These are phyloP conservation scores for Abrostola triplasia DNA, from an alignment of 2,888 invertebrate genomes.

Conservation along the genomic window DNA sequence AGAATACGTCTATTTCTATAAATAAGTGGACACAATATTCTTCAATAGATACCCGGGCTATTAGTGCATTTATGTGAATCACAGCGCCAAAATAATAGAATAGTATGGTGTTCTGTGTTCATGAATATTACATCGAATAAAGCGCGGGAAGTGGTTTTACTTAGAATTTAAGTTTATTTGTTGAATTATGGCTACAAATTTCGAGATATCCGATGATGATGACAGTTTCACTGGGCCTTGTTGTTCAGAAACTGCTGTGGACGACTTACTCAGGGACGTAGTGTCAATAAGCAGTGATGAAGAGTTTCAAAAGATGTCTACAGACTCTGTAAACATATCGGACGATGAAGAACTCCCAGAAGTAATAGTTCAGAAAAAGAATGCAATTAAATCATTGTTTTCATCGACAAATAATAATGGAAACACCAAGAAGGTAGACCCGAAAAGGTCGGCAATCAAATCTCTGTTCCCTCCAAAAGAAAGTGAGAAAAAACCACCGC, in stretches of 20 bases:
- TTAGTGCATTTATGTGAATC: background rate
- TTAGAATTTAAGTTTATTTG: background rate
- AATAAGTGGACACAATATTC: too few relatives aligned
- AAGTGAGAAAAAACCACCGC: constrained; percentile 6
- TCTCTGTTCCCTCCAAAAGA: constrained; percentile 30
- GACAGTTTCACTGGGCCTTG: constrained; percentile 61
- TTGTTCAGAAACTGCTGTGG: constrained; percentile 13
- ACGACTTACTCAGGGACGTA: background rate
- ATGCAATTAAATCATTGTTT: constrained; percentile 46
- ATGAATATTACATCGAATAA: constrained; percentile 1
- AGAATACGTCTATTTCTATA: too few relatives aligned
- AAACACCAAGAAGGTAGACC: constrained; percentile 7
- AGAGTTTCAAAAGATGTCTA: constrained; percentile 22
- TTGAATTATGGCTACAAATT: constrained; percentile 22
- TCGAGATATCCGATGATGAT: constrained; percentile 73
- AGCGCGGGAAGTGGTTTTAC: constrained; percentile 37
- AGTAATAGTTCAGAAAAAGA: constrained; percentile 28
- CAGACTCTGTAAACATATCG: constrained; percentile 16
- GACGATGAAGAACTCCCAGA: constrained; percentile 41
- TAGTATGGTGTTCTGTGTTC: background rate
- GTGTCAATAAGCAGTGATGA: constrained; percentile 39
- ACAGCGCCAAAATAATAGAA: background rate
- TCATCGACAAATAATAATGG: constrained; percentile 20
- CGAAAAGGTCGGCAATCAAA: constrained; percentile 26
- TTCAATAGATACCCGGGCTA: too few relatives aligned